Evolutionary conservation across 2,113 vertebrate genomes (phyloP).

Genomic region (Tachysurus fulvidraco): DNA sequence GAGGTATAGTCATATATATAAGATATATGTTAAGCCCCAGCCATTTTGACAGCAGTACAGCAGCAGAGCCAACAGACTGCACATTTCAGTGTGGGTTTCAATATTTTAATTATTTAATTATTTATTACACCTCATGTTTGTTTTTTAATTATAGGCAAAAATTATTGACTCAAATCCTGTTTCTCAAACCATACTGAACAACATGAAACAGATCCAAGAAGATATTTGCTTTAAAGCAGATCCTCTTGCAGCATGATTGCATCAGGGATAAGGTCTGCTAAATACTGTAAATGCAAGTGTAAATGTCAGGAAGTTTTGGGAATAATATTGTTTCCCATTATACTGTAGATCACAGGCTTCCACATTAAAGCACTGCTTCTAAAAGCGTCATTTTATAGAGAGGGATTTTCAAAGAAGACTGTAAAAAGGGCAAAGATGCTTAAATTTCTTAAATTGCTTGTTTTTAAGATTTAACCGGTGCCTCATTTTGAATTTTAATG

Average conservation of each 20-base stretch:
- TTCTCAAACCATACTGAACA: background rate
- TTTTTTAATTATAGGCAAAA: background rate
- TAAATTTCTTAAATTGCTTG: background rate
- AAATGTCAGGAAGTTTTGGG: background rate
- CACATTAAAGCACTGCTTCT: background rate
- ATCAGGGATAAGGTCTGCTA: background rate
- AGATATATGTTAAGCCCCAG: background rate
- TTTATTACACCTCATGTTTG: background rate
- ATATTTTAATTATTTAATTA: too few species aligned
- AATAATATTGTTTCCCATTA: background rate
- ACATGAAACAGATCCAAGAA: background rate
- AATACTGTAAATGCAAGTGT: too few species aligned
- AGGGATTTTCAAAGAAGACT: background rate
- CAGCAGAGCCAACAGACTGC: conserved; percentile 2
- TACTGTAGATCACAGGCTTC: background rate
- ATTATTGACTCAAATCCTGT: background rate
- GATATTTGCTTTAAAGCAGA: background rate
- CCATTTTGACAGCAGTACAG: background rate
- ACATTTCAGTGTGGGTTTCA: background rate
- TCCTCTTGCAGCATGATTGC: background rate
- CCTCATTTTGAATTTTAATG: background rate
- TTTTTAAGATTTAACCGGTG: background rate
- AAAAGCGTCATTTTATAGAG: background rate
- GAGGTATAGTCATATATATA: background rate
- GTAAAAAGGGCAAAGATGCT: background rate